Evolutionary conservation across 2,888 invertebrate genomes (phyloP).

Genomic region (Hypselothyrea guttata): DNA sequence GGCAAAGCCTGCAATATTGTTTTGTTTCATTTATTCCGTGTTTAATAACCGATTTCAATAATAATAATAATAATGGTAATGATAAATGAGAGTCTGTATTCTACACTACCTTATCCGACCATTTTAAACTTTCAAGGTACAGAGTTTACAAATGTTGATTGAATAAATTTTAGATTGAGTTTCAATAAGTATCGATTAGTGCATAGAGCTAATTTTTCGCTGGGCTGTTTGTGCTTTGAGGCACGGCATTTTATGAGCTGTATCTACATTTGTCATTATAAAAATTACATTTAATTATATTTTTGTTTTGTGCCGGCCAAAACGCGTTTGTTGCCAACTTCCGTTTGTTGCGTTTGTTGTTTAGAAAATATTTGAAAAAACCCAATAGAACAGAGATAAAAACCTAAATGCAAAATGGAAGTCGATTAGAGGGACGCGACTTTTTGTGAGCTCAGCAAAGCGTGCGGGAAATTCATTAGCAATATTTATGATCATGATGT

Average conservation of each 20-base stretch:
- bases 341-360: constrained; percentile 52
- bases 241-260: constrained; percentile 24
- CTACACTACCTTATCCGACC: too few species aligned
- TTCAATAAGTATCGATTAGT: too few species aligned
- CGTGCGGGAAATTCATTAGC: constrained; percentile 79
- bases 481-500: constrained; percentile 68
- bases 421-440: constrained; percentile 51
- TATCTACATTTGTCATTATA: constrained; percentile 68
- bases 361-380: constrained; percentile 11
- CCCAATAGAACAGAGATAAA: constrained; percentile 1
- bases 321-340: constrained; percentile 71
- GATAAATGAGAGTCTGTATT: too few species aligned
- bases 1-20: too few species aligned
- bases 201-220: too few species aligned
- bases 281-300: constrained; percentile 77
- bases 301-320: constrained; percentile 56
- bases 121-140: too few species aligned
- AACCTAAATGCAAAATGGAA: constrained; percentile 46
- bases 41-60: too few species aligned
- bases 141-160: too few species aligned
- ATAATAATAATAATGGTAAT: too few species aligned
- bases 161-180: too few species aligned
- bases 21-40: too few species aligned
- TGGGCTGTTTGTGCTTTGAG: not conserved
- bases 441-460: constrained; percentile 65